Evolutionary conservation across 1,140 invertebrate species (phyloP).

Genomic region (Lordiphosa mommai): DNA sequence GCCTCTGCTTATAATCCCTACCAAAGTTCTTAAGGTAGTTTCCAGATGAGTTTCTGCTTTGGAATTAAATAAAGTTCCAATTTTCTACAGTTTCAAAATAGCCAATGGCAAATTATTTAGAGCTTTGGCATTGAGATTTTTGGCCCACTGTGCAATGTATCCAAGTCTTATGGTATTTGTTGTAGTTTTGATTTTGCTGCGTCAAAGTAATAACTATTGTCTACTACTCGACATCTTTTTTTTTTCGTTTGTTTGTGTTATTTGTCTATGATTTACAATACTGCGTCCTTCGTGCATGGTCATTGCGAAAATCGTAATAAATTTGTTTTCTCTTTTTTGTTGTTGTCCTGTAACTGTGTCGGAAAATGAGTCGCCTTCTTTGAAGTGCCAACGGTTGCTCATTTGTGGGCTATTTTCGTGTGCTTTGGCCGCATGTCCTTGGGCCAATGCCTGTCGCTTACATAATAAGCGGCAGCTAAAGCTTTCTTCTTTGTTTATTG

Average conservation of each 20-base stretch:
- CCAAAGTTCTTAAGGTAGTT: no score
- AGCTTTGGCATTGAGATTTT: conserved; percentile 2
- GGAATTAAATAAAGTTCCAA: no score
- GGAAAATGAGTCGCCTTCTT: background rate
- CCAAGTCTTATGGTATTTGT: conserved; percentile 13
- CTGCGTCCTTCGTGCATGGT: conserved; percentile 47
- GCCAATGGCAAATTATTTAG: no score
- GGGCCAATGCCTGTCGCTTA: conserved; percentile 39
- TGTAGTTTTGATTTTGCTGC: conserved; percentile 13
- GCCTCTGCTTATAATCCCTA: no score
- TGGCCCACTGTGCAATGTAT: conserved; percentile 7
- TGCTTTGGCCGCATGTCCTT: conserved; percentile 49
- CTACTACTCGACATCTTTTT: conserved; percentile 15
- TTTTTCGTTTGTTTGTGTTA: conserved; percentile 7
- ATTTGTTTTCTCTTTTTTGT: conserved; percentile 33
- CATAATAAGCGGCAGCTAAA: conserved; percentile 40
- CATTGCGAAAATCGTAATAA: conserved; percentile 48
- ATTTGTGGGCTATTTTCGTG: conserved; percentile 41
- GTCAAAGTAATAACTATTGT: conserved; percentile 50
- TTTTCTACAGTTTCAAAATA: no score
- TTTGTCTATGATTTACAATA: conserved; percentile 52
- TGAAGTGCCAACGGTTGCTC: conserved; percentile 26
- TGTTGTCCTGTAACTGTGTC: conserved; percentile 6
- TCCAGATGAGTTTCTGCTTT: no score
- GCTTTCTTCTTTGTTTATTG: no score